Conservation (phyloP, 2,797 vertebrate species). For the Mus minutoides region DNA sequence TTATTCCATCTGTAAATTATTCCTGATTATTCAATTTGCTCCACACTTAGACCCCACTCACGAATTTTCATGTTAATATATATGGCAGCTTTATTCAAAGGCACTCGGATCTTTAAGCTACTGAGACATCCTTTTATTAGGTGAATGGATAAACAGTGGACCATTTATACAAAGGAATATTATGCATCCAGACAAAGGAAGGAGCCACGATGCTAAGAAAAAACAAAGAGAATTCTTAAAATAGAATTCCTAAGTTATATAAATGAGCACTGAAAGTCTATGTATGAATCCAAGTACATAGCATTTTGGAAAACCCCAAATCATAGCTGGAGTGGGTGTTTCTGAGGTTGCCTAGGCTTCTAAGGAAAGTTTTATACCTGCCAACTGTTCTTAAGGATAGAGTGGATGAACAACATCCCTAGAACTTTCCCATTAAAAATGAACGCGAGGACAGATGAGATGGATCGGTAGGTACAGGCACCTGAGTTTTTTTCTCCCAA, state of each 20-base stretch:
- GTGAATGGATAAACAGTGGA: not conserved
- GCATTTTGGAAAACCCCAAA: not conserved
- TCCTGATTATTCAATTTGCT: not conserved
- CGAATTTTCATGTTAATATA: not conserved
- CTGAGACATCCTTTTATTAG: not conserved
- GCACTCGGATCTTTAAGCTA: not conserved
- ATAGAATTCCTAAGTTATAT: not conserved
- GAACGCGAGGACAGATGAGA: not conserved
- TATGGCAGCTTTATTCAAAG: not conserved
- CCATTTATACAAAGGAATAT: not conserved
- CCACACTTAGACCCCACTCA: not conserved
- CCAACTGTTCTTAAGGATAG: not conserved
- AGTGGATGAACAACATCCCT: not conserved
- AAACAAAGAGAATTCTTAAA: not conserved
- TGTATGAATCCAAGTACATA: not conserved
- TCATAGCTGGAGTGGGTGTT: not conserved
- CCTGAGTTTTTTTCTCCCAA: not conserved
- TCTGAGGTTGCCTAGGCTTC: not conserved
- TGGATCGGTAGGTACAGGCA: not conserved
- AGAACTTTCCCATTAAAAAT: not conserved
- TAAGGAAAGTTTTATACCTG: not conserved
- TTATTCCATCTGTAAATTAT: not conserved
- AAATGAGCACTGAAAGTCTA: not conserved
- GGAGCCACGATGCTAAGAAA: not conserved
- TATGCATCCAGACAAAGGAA: not conserved